phyloP scores from a whole-genome alignment of 2,113 vertebrate genomes.

The Hiodon alosoides region DNA sequence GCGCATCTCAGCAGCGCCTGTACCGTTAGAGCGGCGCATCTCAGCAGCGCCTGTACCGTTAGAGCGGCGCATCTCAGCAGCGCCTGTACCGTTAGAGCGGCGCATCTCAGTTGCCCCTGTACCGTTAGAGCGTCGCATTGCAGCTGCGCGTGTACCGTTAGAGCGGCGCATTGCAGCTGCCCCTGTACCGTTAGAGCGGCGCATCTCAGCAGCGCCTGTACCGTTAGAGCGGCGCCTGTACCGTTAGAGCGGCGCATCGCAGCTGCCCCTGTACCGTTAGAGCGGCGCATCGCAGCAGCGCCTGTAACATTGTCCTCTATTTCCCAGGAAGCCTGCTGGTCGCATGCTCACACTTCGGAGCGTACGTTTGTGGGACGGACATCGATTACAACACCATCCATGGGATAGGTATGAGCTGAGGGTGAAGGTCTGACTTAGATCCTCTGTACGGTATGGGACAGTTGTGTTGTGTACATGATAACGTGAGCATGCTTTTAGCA shows the following conservation, averaged over 20 bases:
- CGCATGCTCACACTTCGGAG: constrained; percentile 90
- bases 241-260: background rate
- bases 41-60: background rate
- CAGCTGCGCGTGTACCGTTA: background rate
- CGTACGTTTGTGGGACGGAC: constrained; percentile 89
- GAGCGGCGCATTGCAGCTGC: background rate
- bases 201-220: background rate
- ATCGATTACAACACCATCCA: constrained; percentile 97
- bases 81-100: no score
- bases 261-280: background rate
- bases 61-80: no score
- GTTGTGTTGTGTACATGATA: no score
- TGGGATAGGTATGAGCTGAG: constrained; percentile 72
- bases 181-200: background rate
- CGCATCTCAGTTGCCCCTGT: no score
- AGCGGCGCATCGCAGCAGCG: background rate
- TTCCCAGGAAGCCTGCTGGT: constrained; percentile 83
- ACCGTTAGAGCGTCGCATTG: background rate
- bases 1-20: background rate
- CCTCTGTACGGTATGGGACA: background rate
- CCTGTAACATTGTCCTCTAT: constrained; percentile 20
- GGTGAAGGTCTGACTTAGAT: background rate
- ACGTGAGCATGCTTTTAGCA: no score
- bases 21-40: background rate
- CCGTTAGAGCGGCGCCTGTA: background rate